These are phyloP conservation scores for Ichneumoninae sp. DNA, from an alignment of 2,888 invertebrate genomes.

Conservation along the genomic window DNA sequence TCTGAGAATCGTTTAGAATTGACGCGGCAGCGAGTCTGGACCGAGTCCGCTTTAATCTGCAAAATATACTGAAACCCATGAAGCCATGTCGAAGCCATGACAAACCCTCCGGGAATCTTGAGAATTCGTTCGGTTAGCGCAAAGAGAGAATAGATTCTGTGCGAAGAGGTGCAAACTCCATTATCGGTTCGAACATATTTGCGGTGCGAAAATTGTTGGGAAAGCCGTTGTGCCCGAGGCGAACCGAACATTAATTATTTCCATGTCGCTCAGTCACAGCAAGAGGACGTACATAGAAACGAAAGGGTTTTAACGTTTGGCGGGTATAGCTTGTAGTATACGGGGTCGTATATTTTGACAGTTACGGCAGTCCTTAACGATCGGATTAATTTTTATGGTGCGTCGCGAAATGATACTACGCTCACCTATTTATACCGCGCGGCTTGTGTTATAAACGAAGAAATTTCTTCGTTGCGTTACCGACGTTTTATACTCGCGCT, in stretches of 20 bases:
- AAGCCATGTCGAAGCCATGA: background rate
- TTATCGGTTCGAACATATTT: slow-evolving; percentile 14
- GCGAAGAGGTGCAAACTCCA: background rate
- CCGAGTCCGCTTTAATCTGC: slow-evolving; percentile 37
- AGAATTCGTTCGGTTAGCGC: background rate
- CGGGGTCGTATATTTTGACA: slow-evolving; percentile 78
- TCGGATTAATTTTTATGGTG: slow-evolving; percentile 81
- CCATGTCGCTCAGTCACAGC: slow-evolving; percentile 17
- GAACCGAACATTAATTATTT: slow-evolving; percentile 40
- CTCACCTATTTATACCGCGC: slow-evolving; percentile 28
- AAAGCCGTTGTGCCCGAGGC: slow-evolving; percentile 25
- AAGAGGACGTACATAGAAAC: background rate
- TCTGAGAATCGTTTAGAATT: slow-evolving; percentile 37
- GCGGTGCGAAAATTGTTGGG: slow-evolving; percentile 34
- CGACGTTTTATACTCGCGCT: slow-evolving; percentile 72
- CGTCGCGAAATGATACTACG: slow-evolving; percentile 76
- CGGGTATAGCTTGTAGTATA: slow-evolving; percentile 62
- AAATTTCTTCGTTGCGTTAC: slow-evolving; percentile 69
- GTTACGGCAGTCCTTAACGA: slow-evolving; percentile 78
- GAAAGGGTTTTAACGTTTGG: slow-evolving; percentile 43
- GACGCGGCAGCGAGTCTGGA: background rate
- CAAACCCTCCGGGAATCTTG: slow-evolving; percentile 5
- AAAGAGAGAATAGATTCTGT: background rate
- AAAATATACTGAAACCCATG: background rate
- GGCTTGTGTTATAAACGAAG: slow-evolving; percentile 55